Percentiles rank a stretch among this genome's conserved stretches.
Conservation (phyloP, 2,888 invertebrate species). For the Nyleta sp. region DNA sequence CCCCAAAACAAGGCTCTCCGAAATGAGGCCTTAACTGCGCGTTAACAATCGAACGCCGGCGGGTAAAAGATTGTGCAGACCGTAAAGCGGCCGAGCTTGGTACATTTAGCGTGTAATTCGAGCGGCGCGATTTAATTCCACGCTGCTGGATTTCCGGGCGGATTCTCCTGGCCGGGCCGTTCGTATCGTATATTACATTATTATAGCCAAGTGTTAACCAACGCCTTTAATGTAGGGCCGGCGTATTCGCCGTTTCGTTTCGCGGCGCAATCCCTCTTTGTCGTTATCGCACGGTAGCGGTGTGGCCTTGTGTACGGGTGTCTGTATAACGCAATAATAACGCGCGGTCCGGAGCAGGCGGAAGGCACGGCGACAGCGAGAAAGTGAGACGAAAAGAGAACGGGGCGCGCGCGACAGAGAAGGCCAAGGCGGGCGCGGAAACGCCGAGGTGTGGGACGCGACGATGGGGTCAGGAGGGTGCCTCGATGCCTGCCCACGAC, state of each 20-base stretch:
- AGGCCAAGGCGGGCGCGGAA: conserved; percentile 48
- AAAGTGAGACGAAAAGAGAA: conserved; percentile 57
- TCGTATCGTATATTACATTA: conserved; percentile 70
- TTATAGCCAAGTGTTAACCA: conserved; percentile 75
- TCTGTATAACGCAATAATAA: conserved; percentile 72
- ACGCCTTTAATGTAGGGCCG: conserved; percentile 72
- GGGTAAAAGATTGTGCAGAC: conserved; percentile 32
- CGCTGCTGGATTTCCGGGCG: conserved; percentile 66
- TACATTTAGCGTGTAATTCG: conserved; percentile 61
- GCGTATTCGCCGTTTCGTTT: conserved; percentile 41
- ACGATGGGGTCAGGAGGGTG: conserved; percentile 73
- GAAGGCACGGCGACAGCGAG: conserved; percentile 47
- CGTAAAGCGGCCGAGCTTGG: conserved; percentile 49
- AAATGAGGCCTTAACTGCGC: no score
- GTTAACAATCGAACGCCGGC: background rate
- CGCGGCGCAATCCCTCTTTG: conserved; percentile 41
- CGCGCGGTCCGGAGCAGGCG: conserved; percentile 67
- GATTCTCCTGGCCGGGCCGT: conserved; percentile 62
- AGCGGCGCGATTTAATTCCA: conserved; percentile 51
- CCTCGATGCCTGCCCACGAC: conserved; percentile 82
- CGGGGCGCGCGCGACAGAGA: conserved; percentile 52
- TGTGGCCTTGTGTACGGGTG: conserved; percentile 51
- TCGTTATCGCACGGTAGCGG: conserved; percentile 40
- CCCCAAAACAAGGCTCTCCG: no score
- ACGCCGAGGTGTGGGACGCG: conserved; percentile 59